Base-by-base conservation (phyloP, 2,888 invertebrate genomes). In the Melinaea menophilus region DNA sequence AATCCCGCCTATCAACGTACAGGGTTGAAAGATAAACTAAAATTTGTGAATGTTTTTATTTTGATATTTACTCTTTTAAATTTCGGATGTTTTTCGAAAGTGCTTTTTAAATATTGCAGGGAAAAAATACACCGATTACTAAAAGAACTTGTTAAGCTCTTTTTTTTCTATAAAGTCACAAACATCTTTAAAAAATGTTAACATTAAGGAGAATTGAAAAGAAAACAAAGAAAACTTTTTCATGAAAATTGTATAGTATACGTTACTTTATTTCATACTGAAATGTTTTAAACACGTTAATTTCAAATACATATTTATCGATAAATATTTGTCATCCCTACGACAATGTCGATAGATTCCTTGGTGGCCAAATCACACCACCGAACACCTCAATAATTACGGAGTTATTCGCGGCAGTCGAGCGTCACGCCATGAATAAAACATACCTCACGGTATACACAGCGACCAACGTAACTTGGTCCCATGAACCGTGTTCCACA, bases 391-490 rank as follows among this genome's bases (percentile, higher is more conserved):
- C 79, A 80, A 86, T 85, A 88, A 87, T 88, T 88, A 89, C 85
- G 76, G 82, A 81, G 84, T 84, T 85, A 86, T 84, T 84, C 84
- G 76, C 81, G 78, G 82, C 77, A 80, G 77, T 75, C 78, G 79
- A 82, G 81, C 82, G 79, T 82, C 81, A 81, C 76, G 79, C 73
- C 81, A 88, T 88, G 89, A 89, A 89, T 89, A 88, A 89, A 87
- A 88, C 88, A 88, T 86, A 77, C 75, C 80, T 79, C 76, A 79
- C 55, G 41, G 35, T 35, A n/a, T 35, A n/a, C 81, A 75, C 77
- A 75, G 69, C 70, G 70, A 63, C 85, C 81, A 79, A 64, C 70
- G 57, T 75, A 69, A 68, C 55, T 67, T 69, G 79, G 76, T 65
- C 78, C 73, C 22, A 70, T 7, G 35, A 37, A 54, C 54, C n/a